phyloP scores from a whole-genome alignment of 2,797 vertebrate genomes.

The Miichthys miiuy region DNA sequence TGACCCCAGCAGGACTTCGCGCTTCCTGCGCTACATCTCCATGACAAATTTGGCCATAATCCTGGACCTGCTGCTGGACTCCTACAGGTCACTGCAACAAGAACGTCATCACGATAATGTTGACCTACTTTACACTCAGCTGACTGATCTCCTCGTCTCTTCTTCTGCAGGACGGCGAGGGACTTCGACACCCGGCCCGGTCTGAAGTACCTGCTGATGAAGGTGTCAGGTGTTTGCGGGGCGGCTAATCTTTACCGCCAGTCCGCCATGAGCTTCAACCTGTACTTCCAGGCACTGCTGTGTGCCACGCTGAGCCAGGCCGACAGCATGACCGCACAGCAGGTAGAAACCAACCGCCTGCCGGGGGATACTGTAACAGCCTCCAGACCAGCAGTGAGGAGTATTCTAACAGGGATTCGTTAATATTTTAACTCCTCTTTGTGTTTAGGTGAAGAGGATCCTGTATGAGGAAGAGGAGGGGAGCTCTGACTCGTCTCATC shows the following conservation, averaged over 20 bases:
- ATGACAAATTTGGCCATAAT: conserved; percentile 98
- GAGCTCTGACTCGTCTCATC: conserved; percentile 94
- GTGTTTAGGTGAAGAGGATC: conserved; percentile 90
- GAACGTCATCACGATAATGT: neutral
- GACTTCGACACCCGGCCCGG: conserved; percentile 97
- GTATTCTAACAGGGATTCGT: too few relatives aligned
- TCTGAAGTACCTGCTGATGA: conserved; percentile 97
- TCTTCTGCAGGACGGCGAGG: conserved; percentile 87
- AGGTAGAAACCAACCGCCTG: conserved; percentile 62
- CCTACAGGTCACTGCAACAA: conserved; percentile 83
- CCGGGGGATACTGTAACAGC: neutral
- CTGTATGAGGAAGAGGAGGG: conserved; percentile 94
- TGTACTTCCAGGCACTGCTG: conserved; percentile 95
- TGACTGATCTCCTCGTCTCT: neutral
- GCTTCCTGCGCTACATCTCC: conserved; percentile 97
- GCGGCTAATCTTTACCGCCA: conserved; percentile 97
- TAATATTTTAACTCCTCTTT: neutral
- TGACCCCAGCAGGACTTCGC: conserved; percentile 84
- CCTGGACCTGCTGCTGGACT: conserved; percentile 97
- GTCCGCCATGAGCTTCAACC: conserved; percentile 97
- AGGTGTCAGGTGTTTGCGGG: conserved; percentile 95
- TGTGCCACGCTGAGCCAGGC: conserved; percentile 93
- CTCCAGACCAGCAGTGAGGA: too few relatives aligned
- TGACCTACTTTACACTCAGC: neutral
- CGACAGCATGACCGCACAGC: conserved; percentile 91